phyloP scores from a whole-genome alignment of 2,113 vertebrate genomes.

The Datnioides undecimradiatus region DNA sequence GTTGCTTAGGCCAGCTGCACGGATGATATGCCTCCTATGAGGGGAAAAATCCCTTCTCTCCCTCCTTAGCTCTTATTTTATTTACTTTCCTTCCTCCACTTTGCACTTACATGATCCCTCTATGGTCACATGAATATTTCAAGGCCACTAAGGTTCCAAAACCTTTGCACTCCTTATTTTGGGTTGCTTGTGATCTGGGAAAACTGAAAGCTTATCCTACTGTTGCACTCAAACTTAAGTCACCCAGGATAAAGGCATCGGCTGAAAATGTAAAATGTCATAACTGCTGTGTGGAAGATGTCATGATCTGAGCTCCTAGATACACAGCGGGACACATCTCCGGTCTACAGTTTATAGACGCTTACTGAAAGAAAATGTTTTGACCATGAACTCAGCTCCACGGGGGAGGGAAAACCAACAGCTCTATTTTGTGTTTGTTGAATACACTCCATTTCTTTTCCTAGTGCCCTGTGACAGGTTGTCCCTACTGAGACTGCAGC shows the following conservation, averaged over 20 bases:
- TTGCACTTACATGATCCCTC: constrained; percentile 38
- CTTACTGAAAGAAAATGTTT: constrained; percentile 19
- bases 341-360: constrained; percentile 12
- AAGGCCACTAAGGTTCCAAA: constrained; percentile 6
- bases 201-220: not conserved
- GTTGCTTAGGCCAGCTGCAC: constrained; percentile 42
- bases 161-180: constrained; percentile 11
- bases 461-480: constrained; percentile 49
- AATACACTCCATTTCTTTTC: constrained; percentile 48
- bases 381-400: constrained; percentile 42
- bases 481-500: constrained; percentile 40
- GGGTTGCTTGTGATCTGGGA: not conserved
- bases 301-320: constrained; percentile 25
- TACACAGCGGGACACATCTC: constrained; percentile 38
- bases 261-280: constrained; percentile 43
- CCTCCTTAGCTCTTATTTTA: constrained; percentile 31
- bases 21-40: constrained; percentile 42
- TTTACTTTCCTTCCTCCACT: constrained; percentile 15
- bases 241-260: not conserved
- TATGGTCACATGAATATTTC: constrained; percentile 18
- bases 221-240: not conserved
- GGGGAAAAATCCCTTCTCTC: constrained; percentile 5
- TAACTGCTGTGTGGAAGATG: constrained; percentile 9
- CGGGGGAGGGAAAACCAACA: constrained; percentile 50
- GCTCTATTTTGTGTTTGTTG: constrained; percentile 58